Conservation (phyloP, 2,113 vertebrate species). For the Microtus oregoni region DNA sequence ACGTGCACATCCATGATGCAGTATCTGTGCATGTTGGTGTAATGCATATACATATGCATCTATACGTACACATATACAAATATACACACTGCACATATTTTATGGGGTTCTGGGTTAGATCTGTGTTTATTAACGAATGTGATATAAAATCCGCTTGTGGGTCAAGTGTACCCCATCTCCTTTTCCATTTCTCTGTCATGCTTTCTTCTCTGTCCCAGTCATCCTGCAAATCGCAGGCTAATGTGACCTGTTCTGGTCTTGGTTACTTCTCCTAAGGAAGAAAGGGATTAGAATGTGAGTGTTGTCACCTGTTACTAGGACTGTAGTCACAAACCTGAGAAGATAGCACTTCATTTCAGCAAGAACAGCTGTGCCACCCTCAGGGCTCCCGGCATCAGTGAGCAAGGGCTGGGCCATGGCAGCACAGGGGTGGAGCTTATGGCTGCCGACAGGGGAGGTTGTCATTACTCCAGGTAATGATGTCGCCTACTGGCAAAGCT, state of each 20-base stretch:
- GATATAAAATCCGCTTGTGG: background rate
- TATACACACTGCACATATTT: background rate
- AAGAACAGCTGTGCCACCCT: background rate
- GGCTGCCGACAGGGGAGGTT: background rate
- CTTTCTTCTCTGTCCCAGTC: background rate
- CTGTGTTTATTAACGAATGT: conserved; percentile 1
- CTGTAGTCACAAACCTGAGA: background rate
- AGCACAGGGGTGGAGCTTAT: no score
- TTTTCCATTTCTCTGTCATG: background rate
- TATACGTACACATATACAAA: background rate
- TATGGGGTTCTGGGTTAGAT: background rate
- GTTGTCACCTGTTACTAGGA: background rate
- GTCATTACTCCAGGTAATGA: background rate
- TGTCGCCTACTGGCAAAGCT: background rate
- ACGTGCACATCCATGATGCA: background rate
- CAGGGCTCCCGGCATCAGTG: background rate
- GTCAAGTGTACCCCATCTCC: background rate
- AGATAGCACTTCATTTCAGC: background rate
- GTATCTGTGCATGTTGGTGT: background rate
- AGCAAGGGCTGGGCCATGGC: background rate
- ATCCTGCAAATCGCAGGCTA: background rate
- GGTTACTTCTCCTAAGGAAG: background rate
- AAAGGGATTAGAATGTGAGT: conserved; percentile 6
- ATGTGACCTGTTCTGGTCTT: background rate
- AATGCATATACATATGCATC: background rate